Base-by-base conservation (phyloP, 37 sponge, comb jelly and placozoan genomes). In the Agelas oroides region DNA sequence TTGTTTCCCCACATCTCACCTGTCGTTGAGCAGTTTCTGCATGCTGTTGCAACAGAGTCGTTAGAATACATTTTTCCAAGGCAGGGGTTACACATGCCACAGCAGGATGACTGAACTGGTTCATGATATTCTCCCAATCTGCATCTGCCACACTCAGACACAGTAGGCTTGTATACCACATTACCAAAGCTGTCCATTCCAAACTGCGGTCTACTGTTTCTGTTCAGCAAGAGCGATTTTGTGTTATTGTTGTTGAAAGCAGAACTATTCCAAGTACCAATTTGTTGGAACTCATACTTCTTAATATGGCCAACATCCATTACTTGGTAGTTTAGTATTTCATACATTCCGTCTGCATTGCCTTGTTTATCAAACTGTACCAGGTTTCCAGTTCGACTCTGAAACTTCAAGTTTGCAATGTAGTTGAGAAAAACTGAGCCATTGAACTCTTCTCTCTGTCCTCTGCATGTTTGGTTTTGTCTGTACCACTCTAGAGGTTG, bases 71-170 rank as follows among this genome's bases (percentile, higher is more conserved):
- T 81, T 24, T 54, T 35, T 11, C 83, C 86, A 21, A 68, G 62
- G 70, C 93, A 93, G 0, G 77, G 70, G 1, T 54, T 62, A 63
- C 93, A 93, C 52, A 25, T 66, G 81, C 86, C 90, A 57, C 93
- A 93, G 46, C 87, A 93, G 55, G 74, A 76, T 19, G 84, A 72
- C 38, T 52, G 23, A 1, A 90, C 36, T 40, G 41, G 58, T 2
- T 61, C 25, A 15, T 24, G 33, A 33, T 62, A 35, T 5, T 63
- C 19, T 11, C 79, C 67, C 5, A 53, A 46, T 32, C 15, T 23
- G 30, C 79, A 79, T 19, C 23, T 21, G 5, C n/a, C 27, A 33
- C 79, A 79, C 40, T 65, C 53, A 59, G 79, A 79, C 28, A 30
- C 25, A 37, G 17, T 21, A 27, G 30, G 16, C 13, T 34, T 17